These are phyloP conservation scores for Stenodema calcarata DNA, from an alignment of 2,888 invertebrate genomes.

Conservation along the genomic window DNA sequence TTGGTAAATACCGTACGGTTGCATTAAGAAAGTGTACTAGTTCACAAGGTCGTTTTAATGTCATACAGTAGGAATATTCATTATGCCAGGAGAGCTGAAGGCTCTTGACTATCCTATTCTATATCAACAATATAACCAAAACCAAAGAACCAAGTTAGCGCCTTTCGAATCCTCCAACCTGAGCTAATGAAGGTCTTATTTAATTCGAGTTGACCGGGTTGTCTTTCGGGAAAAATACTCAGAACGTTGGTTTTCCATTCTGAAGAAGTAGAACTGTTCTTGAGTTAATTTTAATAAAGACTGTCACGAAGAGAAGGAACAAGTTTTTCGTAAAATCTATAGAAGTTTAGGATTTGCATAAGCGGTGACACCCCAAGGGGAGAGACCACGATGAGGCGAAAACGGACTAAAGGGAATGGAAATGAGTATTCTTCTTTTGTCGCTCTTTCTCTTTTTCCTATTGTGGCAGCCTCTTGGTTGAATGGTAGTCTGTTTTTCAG, in stretches of 20 bases:
- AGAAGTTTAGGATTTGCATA: constrained; percentile 21
- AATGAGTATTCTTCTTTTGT: not conserved
- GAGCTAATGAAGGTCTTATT: not conserved
- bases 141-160: not conserved
- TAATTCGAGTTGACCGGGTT: not conserved
- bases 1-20: too few species aligned
- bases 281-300: constrained; percentile 23
- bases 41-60: too few species aligned
- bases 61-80: too few species aligned
- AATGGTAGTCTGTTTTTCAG: not conserved
- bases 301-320: constrained; percentile 8
- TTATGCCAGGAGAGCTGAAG: too few species aligned
- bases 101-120: too few species aligned
- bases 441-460: not conserved
- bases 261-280: not conserved
- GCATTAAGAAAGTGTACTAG: too few species aligned
- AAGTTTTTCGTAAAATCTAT: constrained; percentile 9
- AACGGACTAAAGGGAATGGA: constrained; percentile 3
- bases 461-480: not conserved
- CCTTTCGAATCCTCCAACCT: not conserved
- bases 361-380: not conserved
- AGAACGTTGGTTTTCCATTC: not conserved
- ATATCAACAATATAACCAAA: too few species aligned
- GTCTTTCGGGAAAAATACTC: not conserved
- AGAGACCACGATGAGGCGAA: not conserved